Evolutionary conservation across 2,888 invertebrate genomes (phyloP), one percentile per base, ranked within the genome.

Genomic region (Altica lythri): DNA sequence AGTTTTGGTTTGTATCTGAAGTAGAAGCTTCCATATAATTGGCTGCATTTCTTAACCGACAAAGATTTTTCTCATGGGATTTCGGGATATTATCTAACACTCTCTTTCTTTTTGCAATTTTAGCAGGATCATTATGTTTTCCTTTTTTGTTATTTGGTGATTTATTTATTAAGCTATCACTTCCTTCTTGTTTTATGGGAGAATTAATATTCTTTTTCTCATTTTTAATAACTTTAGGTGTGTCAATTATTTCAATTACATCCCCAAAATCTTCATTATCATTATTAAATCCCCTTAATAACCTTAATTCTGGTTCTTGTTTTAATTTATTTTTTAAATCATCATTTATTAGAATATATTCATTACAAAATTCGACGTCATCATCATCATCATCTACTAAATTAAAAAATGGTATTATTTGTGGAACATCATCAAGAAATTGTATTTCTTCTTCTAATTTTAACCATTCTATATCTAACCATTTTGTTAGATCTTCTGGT

Each of bases 401-500:
- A 60, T 69, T 58, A 38, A 69, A 63, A 22, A 65, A 62, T 3
- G 64, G 49, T 9, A 62, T 60, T n/a, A n/a, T n/a, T n/a, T n/a
- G n/a, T n/a, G n/a, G n/a, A n/a, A n/a, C n/a, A n/a, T 61, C 55
- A 49, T 66, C 65, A 19, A 68, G 61, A 10, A 66, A 44, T 45
- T 64, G 60, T 17, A 67, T 56, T 16, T 59, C 65, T 14, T 66
- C 63, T 16, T 70, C 65, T 42, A 66, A 53, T 44, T 77, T 68
- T 25, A 75, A 66, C 78, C 77, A 78, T 8, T 76, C 63, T 2
- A 64, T 64, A 50, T 55, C 54, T n/a, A 80, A 63, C 80, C 79
- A 80, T 12, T 55, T 53, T 61, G 72, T 71, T 43, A 81, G 70
- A 67, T 77, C 67, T 34, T 58, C 42, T 6, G 79, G 78, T 40